Evolutionary conservation across 2,797 vertebrate genomes (phyloP), one percentile per base, ranked within the genome.

Genomic region (Typhlichthys eigenmanni): DNA sequence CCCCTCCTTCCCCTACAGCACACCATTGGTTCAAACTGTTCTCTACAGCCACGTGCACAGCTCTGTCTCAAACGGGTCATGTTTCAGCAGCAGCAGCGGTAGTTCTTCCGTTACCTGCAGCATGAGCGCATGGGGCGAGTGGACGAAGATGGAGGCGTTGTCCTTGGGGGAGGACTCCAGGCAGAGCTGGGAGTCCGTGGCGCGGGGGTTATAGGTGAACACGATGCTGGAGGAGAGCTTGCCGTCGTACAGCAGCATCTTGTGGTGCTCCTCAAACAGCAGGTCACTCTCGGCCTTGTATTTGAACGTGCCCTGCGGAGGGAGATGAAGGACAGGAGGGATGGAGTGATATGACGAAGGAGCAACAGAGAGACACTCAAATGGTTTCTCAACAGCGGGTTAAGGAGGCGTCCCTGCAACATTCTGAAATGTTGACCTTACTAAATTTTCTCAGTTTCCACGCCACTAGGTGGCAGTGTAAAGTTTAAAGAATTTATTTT

Each of bases 111-210:
- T 76, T 93, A 98, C 98, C 98, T 99, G 98, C 76, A 99, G 94
- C 98, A 99, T 99, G 81, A 99, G 96, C 3, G 98, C 96, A 17
- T 99, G 98, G 0, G 98, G 98, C 6, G 97, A 98, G 88, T 99
- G 98, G 83, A 99, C 93, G 62, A 99, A 99, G 88, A 99, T 96
- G 51, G 98, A 99, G 82, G 92, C 73, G 58, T 95, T 98, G 85
- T 98, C 96, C 90, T 96, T 98, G n/a, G 97, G 96, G 10, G 98
- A 98, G 38, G 96, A 99, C 83, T 99, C 97, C 0, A 99, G 94
- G 88, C 98, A 99, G 74, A 99, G 95, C 74, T 99, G 98, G 75
- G 96, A 96, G 59, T 99, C 98, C 34, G 96, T 99, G 84, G 98
- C 97, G 59, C 95, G 92, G 65, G 98, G 95, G 82, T 99, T 99